These are phyloP conservation scores for Alligator sinensis DNA, from an alignment of 2,113 vertebrate species.

Conservation along the genomic window DNA sequence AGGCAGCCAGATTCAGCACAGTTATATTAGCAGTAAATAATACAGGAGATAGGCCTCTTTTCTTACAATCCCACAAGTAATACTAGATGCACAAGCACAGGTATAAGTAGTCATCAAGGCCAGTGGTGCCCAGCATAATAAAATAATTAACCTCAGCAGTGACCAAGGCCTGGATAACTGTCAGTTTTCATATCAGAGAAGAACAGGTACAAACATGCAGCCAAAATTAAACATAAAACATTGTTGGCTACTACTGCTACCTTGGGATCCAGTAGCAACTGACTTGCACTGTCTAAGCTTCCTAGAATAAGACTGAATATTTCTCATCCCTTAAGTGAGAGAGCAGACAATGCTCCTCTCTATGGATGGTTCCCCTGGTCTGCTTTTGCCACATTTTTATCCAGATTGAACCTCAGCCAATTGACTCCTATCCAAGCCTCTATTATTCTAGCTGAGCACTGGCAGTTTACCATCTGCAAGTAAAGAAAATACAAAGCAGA, in stretches of 20 bases:
- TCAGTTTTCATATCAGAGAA: neutral
- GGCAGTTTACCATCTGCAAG: neutral
- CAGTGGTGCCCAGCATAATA: rapidly evolving
- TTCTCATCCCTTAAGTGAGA: rapidly evolving
- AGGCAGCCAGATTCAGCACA: neutral
- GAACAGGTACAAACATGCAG: neutral
- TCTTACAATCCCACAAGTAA: neutral
- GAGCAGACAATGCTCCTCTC: rapidly evolving
- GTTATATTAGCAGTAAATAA: neutral
- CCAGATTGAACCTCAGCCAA: neutral
- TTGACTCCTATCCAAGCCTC: neutral
- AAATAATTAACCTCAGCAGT: neutral
- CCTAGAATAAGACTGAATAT: neutral
- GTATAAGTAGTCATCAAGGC: neutral
- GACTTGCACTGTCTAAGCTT: neutral
- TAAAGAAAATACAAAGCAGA: neutral
- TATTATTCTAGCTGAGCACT: neutral
- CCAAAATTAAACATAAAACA: neutral
- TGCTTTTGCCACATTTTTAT: neutral
- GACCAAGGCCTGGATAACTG: neutral
- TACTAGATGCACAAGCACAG: neutral
- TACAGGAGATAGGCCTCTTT: neutral
- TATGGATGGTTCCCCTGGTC: neutral
- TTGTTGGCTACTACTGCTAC: neutral
- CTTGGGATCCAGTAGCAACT: neutral